phyloP scores from a whole-genome alignment of 2,113 vertebrate genomes.

The Heptranchias perlo region DNA sequence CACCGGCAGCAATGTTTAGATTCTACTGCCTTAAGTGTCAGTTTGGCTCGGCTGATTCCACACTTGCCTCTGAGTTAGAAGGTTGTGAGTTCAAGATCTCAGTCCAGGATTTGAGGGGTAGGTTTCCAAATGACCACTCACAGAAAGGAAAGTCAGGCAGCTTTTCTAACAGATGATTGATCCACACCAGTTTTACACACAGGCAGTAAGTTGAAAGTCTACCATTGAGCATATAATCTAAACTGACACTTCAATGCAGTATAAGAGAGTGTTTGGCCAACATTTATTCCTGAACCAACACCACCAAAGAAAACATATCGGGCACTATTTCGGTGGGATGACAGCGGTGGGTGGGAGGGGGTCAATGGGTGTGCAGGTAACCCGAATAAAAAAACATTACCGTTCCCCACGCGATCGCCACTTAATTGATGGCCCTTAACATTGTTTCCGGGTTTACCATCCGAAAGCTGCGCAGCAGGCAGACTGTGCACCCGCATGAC shows the following conservation, averaged over 20 bases:
- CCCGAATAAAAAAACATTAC: no score
- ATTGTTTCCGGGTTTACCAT: no score
- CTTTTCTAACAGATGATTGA: background rate
- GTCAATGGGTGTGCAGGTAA: no score
- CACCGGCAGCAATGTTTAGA: background rate
- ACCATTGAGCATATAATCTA: background rate
- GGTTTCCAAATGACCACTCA: background rate
- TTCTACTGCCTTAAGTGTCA: background rate
- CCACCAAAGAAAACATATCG: no score
- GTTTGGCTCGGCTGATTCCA: background rate
- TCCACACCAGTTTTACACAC: background rate
- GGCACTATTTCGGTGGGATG: no score
- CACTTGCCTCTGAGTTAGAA: background rate
- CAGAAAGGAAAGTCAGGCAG: background rate
- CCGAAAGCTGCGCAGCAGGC: no score
- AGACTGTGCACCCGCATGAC: no score
- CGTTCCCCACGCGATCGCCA: no score
- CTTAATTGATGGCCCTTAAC: no score
- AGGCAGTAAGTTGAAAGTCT: background rate
- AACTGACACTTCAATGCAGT: background rate
- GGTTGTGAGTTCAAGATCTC: background rate
- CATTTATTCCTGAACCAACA: background rate
- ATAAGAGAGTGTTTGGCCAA: background rate
- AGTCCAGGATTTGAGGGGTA: background rate
- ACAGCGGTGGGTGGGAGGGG: no score